phyloP scores from a whole-genome alignment of 2,797 vertebrate genomes.

The Clarias pachynema region DNA sequence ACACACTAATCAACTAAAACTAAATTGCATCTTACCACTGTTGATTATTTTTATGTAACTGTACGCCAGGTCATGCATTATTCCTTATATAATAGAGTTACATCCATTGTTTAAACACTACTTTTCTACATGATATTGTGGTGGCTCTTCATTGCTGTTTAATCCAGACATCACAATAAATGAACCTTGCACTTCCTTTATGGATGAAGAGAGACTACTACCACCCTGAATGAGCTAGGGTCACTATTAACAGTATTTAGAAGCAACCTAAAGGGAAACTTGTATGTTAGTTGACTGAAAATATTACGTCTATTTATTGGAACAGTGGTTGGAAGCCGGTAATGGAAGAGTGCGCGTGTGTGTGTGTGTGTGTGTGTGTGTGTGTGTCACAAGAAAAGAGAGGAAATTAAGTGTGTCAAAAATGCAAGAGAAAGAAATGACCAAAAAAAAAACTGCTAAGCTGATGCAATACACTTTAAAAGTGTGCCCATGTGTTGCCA shows the following conservation, averaged over 20 bases:
- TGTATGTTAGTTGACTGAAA: not conserved
- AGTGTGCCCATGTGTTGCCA: conserved; percentile 12
- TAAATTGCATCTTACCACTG: not conserved
- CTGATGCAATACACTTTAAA: conserved; percentile 44
- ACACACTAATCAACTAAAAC: not conserved
- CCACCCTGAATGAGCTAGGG: not conserved
- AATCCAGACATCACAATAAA: conserved; percentile 2
- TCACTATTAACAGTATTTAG: conserved; percentile 8
- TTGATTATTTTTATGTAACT: not conserved
- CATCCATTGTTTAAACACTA: not conserved
- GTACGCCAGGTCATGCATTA: not conserved
- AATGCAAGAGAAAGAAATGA: conserved; percentile 4
- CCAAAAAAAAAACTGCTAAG: conserved; percentile 7
- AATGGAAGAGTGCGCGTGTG: not conserved
- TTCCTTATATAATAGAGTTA: not conserved
- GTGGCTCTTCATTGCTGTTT: not conserved
- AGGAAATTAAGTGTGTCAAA: conserved; percentile 8
- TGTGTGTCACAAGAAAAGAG: not conserved
- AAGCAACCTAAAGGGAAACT: not conserved
- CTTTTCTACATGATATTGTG: not conserved
- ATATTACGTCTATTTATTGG: not conserved
- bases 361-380: not conserved
- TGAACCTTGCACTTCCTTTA: not conserved
- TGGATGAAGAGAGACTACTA: not conserved
- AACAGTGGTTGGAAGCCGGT: not conserved